A percentile compares a stretch with the other conserved stretches of the same genome.
Conservation (phyloP, 2,888 invertebrate genomes). For the Auanema sp. region DNA sequence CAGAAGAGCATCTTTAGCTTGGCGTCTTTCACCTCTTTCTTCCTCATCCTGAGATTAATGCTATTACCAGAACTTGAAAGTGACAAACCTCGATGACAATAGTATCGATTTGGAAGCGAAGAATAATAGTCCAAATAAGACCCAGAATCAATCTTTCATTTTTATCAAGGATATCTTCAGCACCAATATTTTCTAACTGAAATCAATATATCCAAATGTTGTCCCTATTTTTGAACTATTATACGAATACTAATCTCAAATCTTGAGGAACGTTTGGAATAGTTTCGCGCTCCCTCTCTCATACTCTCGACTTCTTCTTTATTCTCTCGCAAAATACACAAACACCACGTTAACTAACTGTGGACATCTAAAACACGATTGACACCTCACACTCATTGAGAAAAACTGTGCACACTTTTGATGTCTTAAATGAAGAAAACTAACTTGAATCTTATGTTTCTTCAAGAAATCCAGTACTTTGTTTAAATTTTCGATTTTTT, state of each 20-base stretch:
- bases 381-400: slow-evolving; percentile 18
- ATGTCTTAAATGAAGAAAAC: slow-evolving; percentile 5
- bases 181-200: slow-evolving; percentile 94
- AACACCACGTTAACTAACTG: slow-evolving; percentile 25
- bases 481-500: slow-evolving; percentile 98
- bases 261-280: neutral
- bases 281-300: slow-evolving; percentile 11
- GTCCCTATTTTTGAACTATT: neutral
- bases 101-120: slow-evolving; percentile 97
- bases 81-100: slow-evolving; percentile 84
- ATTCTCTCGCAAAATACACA: slow-evolving; percentile 6
- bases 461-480: slow-evolving; percentile 70
- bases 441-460: slow-evolving; percentile 58
- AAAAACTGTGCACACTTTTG: neutral
- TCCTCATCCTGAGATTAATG: slow-evolving; percentile 78
- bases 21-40: slow-evolving; percentile 94
- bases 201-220: slow-evolving; percentile 2
- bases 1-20: slow-evolving; percentile 94
- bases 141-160: slow-evolving; percentile 95
- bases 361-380: slow-evolving; percentile 18
- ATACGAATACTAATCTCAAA: neutral
- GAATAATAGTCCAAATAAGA: slow-evolving; percentile 97
- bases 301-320: slow-evolving; percentile 13
- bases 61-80: neutral
- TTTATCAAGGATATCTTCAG: slow-evolving; percentile 97